Percentiles rank a stretch among this genome's conserved stretches.
These are phyloP conservation scores for Remorina albescens DNA, from an alignment of 2,797 vertebrate species.

Conservation along the genomic window DNA sequence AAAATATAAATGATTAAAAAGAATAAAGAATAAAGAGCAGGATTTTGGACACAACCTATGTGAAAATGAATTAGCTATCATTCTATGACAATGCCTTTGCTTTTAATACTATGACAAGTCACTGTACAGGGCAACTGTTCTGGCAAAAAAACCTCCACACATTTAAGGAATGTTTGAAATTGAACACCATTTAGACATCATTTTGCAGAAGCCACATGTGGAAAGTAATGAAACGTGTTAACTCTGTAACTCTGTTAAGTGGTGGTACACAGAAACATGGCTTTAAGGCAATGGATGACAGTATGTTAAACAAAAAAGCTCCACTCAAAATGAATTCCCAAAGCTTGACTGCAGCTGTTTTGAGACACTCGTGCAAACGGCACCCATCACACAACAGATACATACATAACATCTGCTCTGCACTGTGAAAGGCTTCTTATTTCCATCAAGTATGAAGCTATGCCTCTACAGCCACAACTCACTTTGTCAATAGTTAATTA, in stretches of 20 bases:
- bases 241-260: slow-evolving; percentile 34
- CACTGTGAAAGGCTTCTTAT: slow-evolving; percentile 19
- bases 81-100: not conserved
- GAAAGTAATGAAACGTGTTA: not conserved
- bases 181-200: slow-evolving; percentile 9
- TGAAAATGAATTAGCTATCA: not conserved
- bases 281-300: slow-evolving; percentile 54
- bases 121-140: slow-evolving; percentile 9
- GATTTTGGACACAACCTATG: not conserved
- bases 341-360: slow-evolving; percentile 3
- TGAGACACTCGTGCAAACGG: slow-evolving; percentile 8
- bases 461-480: slow-evolving; percentile 12
- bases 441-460: slow-evolving; percentile 8
- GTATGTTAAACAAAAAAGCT: slow-evolving; percentile 5
- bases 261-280: slow-evolving; percentile 22
- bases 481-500: not conserved
- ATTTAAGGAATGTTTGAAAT: slow-evolving; percentile 48
- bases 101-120: slow-evolving; percentile 21
- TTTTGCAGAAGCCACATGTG: slow-evolving; percentile 5
- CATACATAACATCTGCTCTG: not conserved
- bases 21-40: not conserved
- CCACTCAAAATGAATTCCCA: slow-evolving; percentile 1
- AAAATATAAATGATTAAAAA: not conserved
- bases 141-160: not conserved
- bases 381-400: slow-evolving; percentile 1